phyloP scores from a whole-genome alignment of 35 echinoderm and acorn worm species.

The Apostichopus parvimensis region DNA sequence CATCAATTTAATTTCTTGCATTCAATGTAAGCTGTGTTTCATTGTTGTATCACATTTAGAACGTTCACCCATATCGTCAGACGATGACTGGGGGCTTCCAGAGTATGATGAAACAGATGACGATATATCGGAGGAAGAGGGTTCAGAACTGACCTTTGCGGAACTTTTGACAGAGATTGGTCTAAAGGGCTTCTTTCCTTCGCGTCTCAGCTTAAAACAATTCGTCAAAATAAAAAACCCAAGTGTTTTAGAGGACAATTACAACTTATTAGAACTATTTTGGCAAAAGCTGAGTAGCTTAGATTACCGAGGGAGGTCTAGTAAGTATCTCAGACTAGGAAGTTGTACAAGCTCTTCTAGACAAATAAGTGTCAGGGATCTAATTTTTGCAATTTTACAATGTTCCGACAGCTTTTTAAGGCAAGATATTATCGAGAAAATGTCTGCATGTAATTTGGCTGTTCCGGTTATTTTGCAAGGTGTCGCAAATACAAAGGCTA shows the following conservation, averaged over 20 bases:
- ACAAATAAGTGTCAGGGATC: not conserved
- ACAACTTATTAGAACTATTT: too few species aligned
- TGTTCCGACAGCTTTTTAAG: slow-evolving; percentile 9
- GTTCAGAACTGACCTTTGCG: too few species aligned
- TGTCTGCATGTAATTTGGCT: slow-evolving; percentile 47
- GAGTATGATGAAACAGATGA: too few species aligned
- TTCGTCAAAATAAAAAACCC: too few species aligned
- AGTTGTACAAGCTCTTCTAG: not conserved
- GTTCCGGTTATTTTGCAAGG: slow-evolving; percentile 19
- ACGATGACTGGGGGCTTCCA: not conserved
- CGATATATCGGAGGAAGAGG: too few species aligned
- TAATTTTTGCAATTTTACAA: slow-evolving; percentile 3
- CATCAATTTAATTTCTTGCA: not conserved
- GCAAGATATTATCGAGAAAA: slow-evolving; percentile 43
- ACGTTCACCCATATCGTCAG: not conserved
- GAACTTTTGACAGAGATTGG: too few species aligned
- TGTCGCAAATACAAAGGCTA: not conserved
- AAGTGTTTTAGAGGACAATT: too few species aligned
- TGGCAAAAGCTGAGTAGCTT: not conserved
- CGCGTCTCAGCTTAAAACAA: too few species aligned
- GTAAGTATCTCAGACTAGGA: not conserved
- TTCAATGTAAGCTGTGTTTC: not conserved
- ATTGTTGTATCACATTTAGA: not conserved
- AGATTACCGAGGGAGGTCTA: slow-evolving; percentile 11
- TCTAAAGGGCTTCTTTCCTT: too few species aligned